Evolutionary conservation across 2,113 vertebrate genomes (phyloP), one percentile per base, ranked within the genome.

Genomic region (Rhodinocichla rosea): DNA sequence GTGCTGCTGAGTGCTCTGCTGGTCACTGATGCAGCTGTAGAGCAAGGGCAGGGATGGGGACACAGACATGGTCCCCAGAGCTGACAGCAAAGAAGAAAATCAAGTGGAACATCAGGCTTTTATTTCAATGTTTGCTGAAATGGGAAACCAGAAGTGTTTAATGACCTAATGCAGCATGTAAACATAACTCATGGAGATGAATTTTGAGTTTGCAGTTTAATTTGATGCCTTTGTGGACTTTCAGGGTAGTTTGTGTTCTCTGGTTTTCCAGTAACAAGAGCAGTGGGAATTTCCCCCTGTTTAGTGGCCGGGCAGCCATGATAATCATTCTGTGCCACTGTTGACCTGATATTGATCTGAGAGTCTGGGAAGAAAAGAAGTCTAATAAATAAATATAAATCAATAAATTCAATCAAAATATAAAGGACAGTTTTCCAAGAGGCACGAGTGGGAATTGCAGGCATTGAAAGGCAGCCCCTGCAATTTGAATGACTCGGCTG

Each of bases 321-420:
- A 37, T 63, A 62, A 87, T 68, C 4, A 4, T 59, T 81, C 60
- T 44, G 62, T 92, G 69, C 60, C 40, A 45, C 87, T 45, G 37
- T 26, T 83, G 86, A 80, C 71, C 88, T 50, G 50, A 10, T 47
- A 89, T 63, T 47, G 92, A 94, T 94, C 69, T 37, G 47, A 56
- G 83, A 67, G 26, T 30, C 83, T 68, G 35, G 30, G 26, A 90
- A 89, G 79, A 86, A 76, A 52, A 92, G 55, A 80, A 55, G 64
- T 59, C 73, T 89, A 80, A 95, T 70, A 95, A 92, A 94, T 77
- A 88, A 78, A 86, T 93, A 93, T 12, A 86, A 92, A 93, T 88
- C 88, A 86, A 89, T 83, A 57, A 52, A 92, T 77, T 47, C 50
- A 88, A 92, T 83, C 75, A 37, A 59, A 93, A 52, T 49, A 64